Evolutionary conservation across 1,140 invertebrate genomes (phyloP), one percentile per base, ranked within the genome.

Genomic region (Helicoverpa zea): DNA sequence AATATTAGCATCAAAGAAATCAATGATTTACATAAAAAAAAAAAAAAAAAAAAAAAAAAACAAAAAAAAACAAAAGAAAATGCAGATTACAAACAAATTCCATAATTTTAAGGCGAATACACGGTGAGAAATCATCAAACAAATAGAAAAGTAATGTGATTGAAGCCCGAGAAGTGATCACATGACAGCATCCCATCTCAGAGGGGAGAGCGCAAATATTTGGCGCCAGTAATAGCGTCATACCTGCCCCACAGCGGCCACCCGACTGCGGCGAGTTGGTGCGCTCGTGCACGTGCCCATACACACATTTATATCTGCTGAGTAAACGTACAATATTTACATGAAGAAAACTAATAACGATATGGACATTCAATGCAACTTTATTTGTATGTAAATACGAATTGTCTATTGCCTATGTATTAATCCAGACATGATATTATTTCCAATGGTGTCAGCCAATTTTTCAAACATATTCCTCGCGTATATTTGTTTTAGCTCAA

Each of bases 171-270:
- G 74, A 77, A 64, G 23, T 64, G 59, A 77, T 77, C 74, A 63
- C 35, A 43, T 43, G 35, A 43, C 58, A 35, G 29, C 23, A 35
- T 29, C 29, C 18, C 70, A 30, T 66, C 58, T 81, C 56, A n/a
- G 70, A 80, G 73, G 75, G 80, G 63, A 61, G 79, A 49, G 78
- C 61, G 43, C 74, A 77, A 77, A 77, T 77, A 77, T 77, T 77
- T 77, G 74, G 30, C 49, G 59, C 59, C 23, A 49, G 47, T 77
- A 77, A 77, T 66, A 77, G 66, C 64, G 64, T 77, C 61, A 77
- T 77, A 77, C 74, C 74, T 77, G 74, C 74, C 49, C 49, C 13
- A 12, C 18, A 11, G 18, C 14, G 54, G 10, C 10, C 52, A n/a
- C 4, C 14, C 1, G 54, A 56, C 54, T 56, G 18, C 54, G 18